Conservation (phyloP, 1,140 invertebrate genomes). For the Tetraneura akinire region DNA sequence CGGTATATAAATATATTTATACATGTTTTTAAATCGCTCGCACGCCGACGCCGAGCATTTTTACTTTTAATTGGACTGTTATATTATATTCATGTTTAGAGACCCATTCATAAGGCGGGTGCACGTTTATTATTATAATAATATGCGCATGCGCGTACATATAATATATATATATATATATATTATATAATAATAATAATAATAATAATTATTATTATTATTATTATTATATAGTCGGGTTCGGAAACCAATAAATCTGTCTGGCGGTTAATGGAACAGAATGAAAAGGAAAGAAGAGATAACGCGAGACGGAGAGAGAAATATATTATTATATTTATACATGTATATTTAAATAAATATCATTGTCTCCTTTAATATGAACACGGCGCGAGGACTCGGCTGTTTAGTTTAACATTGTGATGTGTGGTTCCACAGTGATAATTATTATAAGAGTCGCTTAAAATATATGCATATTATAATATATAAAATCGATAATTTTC, state of each 20-base stretch:
- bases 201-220: no score
- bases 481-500: no score
- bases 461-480: no score
- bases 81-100: neutral
- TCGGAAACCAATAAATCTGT: conserved; percentile 51
- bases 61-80: conserved; percentile 51
- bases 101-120: conserved; percentile 43
- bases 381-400: conserved; percentile 25
- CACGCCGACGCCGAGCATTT: neutral
- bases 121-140: conserved; percentile 51
- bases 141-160: neutral
- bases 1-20: no score
- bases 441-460: no score
- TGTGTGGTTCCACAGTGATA: no score
- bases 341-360: conserved; percentile 50
- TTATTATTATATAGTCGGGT: neutral
- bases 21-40: neutral
- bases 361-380: conserved; percentile 28
- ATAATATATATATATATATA: neutral
- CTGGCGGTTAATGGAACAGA: conserved; percentile 50
- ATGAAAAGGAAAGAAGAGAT: neutral
- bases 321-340: no score
- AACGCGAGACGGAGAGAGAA: neutral
- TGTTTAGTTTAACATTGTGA: conserved; percentile 51
- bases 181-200: neutral